Conservation (phyloP, 2,113 vertebrate genomes). For the Edolisoma coerulescens region DNA sequence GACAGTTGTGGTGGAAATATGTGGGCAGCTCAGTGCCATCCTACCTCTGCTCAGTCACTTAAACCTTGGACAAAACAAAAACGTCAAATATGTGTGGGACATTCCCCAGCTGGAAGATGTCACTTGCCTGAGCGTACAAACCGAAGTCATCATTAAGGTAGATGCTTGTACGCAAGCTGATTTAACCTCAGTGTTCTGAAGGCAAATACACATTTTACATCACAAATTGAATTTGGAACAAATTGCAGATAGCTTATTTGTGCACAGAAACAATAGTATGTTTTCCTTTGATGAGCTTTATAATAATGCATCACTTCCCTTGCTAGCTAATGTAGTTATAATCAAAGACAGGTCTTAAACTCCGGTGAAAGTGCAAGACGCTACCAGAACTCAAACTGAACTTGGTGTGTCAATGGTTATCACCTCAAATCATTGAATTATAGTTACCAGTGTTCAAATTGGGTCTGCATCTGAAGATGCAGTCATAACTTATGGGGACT, state of each 20-base stretch:
- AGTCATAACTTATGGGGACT: not conserved
- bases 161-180: not conserved
- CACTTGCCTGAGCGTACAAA: not conserved
- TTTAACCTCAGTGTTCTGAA: not conserved
- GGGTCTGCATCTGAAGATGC: not conserved
- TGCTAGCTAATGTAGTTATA: not conserved
- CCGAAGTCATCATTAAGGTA: not conserved
- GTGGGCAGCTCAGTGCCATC: not conserved
- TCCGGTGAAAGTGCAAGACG: not conserved
- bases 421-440: not conserved
- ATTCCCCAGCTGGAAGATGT: not conserved
- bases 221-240: not conserved
- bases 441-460: not conserved
- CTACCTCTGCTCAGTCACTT: not conserved
- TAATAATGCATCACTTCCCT: not conserved
- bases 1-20: not conserved
- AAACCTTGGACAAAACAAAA: not conserved
- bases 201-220: not conserved
- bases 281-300: not conserved
- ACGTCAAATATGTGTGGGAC: not conserved
- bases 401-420: not conserved
- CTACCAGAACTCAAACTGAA: not conserved
- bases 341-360: not conserved
- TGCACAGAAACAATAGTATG: not conserved
- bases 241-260: not conserved